Conservation (phyloP, 2,888 invertebrate species). For the Ennomos erosarius region DNA sequence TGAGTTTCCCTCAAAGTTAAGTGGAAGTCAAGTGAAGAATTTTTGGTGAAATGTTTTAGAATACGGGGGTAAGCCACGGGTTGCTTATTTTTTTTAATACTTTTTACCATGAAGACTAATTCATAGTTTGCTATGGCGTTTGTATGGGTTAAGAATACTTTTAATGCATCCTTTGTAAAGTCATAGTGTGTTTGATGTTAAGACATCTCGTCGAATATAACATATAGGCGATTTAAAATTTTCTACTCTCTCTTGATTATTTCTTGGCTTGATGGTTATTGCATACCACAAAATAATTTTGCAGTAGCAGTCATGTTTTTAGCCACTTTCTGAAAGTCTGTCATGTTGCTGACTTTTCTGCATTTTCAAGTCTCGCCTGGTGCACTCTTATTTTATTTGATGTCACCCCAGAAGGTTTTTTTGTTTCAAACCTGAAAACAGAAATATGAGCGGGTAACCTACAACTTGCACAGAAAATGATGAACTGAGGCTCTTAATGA, state of each 20-base stretch:
- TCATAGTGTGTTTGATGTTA: conserved; percentile 21
- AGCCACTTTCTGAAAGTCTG: neutral
- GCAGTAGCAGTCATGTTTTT: conserved; percentile 20
- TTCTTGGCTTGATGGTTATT: neutral
- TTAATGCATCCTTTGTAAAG: conserved; percentile 26
- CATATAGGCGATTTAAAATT: conserved; percentile 16
- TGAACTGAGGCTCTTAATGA: no score
- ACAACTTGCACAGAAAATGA: no score
- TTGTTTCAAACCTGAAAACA: no score
- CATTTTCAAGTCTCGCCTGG: neutral
- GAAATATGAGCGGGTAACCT: no score
- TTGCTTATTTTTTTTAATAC: conserved; percentile 35
- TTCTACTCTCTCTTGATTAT: conserved; percentile 19
- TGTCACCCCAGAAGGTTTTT: no score
- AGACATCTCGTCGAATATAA: no score
- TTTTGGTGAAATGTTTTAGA: no score
- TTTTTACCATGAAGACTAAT: conserved; percentile 32
- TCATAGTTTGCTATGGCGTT: conserved; percentile 33
- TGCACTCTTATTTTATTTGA: no score
- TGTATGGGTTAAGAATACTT: conserved; percentile 22
- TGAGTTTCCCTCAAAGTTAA: no score
- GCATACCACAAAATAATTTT: conserved; percentile 12
- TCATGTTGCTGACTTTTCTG: neutral
- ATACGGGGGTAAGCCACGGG: conserved; percentile 38
- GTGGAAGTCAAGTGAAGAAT: no score